phyloP scores from a whole-genome alignment of 2,113 vertebrate species.

The Myotis lucifugus region DNA sequence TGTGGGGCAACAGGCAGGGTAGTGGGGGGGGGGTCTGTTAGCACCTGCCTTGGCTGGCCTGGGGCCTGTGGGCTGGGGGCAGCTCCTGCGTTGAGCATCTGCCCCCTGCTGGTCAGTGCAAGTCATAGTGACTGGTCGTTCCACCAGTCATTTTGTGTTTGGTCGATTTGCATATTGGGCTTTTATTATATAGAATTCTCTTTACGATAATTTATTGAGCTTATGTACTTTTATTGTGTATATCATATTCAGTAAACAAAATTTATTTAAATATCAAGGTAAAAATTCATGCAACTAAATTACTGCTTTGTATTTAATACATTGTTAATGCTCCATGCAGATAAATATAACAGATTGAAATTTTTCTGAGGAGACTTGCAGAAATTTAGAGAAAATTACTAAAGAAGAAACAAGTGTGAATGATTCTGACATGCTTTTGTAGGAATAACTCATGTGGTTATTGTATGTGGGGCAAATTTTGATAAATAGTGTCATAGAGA shows the following conservation, averaged over 20 bases:
- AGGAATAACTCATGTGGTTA: conserved; percentile 67
- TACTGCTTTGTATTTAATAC: not conserved
- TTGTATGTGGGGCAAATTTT: conserved; percentile 67
- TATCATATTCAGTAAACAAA: not conserved
- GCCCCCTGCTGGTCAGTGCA: no score
- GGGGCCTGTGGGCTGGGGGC: no score
- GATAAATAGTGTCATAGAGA: conserved; percentile 74
- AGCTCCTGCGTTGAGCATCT: no score
- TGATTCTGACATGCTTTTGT: conserved; percentile 80
- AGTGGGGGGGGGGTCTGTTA: no score
- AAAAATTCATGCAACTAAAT: not conserved
- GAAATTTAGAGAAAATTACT: conserved; percentile 80
- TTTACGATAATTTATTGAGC: not conserved
- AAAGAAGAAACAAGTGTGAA: conserved; percentile 79
- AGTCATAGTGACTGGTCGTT: no score
- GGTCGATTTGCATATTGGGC: no score
- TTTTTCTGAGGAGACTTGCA: conserved; percentile 75
- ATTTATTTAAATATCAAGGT: not conserved
- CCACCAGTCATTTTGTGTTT: no score
- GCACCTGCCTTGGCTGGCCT: no score
- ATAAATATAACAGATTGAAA: conserved; percentile 74
- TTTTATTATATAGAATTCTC: not conserved
- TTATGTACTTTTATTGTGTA: not conserved
- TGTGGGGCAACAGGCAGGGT: no score
- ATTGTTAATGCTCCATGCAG: conserved; percentile 70